Evolutionary conservation across 2,113 vertebrate species (phyloP).

Genomic region (Campylomormyrus numenius): DNA sequence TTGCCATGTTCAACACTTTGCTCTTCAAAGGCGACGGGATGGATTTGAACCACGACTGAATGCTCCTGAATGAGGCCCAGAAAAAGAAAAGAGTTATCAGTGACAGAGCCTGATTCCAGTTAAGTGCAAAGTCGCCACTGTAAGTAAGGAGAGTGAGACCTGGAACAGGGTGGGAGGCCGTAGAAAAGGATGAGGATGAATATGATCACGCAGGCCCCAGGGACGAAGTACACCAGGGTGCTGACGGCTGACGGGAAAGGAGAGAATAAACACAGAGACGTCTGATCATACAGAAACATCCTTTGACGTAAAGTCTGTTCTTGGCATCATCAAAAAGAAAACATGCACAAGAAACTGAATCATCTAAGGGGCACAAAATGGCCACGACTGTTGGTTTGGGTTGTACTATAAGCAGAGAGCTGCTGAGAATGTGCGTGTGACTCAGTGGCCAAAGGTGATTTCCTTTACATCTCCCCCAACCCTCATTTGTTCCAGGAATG

Average conservation of each 20-base stretch:
- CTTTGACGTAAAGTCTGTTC: background rate
- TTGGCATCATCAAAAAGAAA: background rate
- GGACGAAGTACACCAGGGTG: background rate
- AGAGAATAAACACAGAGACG: background rate
- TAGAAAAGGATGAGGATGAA: background rate
- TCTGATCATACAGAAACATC: too few relatives aligned
- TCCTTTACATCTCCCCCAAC: background rate
- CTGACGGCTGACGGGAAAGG: background rate
- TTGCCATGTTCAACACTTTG: conserved; percentile 9
- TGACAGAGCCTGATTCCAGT: background rate
- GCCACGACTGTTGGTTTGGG: background rate
- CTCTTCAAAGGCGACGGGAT: conserved; percentile 10
- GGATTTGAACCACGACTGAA: background rate
- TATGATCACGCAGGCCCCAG: background rate
- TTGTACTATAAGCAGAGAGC: background rate
- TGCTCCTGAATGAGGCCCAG: background rate
- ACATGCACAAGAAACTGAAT: background rate
- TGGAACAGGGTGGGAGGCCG: background rate
- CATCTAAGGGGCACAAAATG: background rate
- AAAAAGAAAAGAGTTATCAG: background rate
- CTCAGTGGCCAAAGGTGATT: background rate
- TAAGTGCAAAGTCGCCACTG: background rate
- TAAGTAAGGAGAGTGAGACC: background rate
- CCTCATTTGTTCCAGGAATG: background rate
- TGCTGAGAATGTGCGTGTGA: background rate